Evolutionary conservation across 2,888 invertebrate species (phyloP), one percentile per base, ranked within the genome.

Genomic region (Ryuthela nishihirai): DNA sequence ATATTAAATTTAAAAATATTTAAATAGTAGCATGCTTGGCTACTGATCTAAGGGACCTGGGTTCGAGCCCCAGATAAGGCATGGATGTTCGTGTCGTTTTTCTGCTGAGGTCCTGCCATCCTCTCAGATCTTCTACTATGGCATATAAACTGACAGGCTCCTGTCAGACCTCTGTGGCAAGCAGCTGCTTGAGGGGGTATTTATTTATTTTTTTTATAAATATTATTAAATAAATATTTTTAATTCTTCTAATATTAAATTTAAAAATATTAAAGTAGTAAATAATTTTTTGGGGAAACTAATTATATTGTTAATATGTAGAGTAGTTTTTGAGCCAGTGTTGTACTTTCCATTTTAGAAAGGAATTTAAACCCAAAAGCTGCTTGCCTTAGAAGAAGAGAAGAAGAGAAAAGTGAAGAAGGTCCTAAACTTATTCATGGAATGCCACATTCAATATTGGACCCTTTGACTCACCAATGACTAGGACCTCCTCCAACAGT

Each of bases 341-440:
- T 20, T 29, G 25, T 20, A 35, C 12, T 42, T 61, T 32, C 29
- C 25, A 66, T 72, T 71, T 26, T 76, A 86, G 89, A 94, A 75
- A 83, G 94, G 66, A 95, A 95, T 77, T 81, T 99, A 67, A 99
- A 99, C 78, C 99, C 99, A 6, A 98, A 98, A 77, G 95, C 97
- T 67, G 98, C 98, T 68, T 98, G 97, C 75, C 78, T 99, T 69
- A 98, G 97, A 75, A 82, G 97, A 70, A 85, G 98, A 72, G 97
- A 98, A 76, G 92, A 93, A 64, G 93, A 93, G 75, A 93, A 93
- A 72, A 89, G 90, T 45, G 92, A 93, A 75, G 92, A 92, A 75
- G 54, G 50, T 35, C 59, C 59, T 6, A 60, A 60, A 38, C 15
- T 17, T 10, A 2, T 18, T 10, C 38, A 38, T n/a, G 38, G 49